Base-by-base conservation (phyloP, 1,140 invertebrate species). In the Diorhabda elongata region DNA sequence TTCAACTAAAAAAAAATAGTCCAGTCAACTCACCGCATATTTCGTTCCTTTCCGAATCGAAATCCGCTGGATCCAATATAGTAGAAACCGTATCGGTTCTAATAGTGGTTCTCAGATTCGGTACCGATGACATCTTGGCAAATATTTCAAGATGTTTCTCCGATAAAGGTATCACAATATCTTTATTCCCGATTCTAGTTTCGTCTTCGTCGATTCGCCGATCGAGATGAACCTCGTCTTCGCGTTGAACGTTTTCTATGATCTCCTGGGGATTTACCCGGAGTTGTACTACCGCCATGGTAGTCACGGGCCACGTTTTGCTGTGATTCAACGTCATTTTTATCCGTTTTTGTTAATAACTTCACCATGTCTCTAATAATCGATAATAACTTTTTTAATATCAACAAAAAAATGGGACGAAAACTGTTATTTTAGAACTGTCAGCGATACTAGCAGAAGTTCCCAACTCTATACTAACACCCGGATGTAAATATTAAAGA, bases 251-350 rank as follows among this genome's bases (percentile, higher is more conserved):
- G 11, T 72, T 75, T 11, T 76, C 70, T 5, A 81, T 63, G 1
- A 79, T 77, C 44, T 76, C 77, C 44, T 80, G 71, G 11, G 75
- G 73, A 66, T 80, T 79, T 42, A 82, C 76, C 26, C 76, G 74
- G 59, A 82, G 66, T 64, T 82, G 79, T 5, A 82, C 80, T 7
- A 80, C 75, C 7, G 81, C 81, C 71, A 81, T 72, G 44, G 77
- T 77, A 65, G 68, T 76, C 42, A 80, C 76, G 9, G 81, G 81
- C 81, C 81, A 82, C 67, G 81, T 79, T 72, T 81, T 82, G 73
- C 80, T 82, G 71, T 81, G 80, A 75, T 81, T 79, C 64, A 82
- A 69, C 26, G 81, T 80, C 80, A 81, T 80, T 67, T 73, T 74
- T 42, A 11, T 61, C n/a, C 11, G 44, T n/a, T 52, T 8, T 42